Base-by-base conservation (phyloP, 2,888 invertebrate genomes). In the Acleris cristana region DNA sequence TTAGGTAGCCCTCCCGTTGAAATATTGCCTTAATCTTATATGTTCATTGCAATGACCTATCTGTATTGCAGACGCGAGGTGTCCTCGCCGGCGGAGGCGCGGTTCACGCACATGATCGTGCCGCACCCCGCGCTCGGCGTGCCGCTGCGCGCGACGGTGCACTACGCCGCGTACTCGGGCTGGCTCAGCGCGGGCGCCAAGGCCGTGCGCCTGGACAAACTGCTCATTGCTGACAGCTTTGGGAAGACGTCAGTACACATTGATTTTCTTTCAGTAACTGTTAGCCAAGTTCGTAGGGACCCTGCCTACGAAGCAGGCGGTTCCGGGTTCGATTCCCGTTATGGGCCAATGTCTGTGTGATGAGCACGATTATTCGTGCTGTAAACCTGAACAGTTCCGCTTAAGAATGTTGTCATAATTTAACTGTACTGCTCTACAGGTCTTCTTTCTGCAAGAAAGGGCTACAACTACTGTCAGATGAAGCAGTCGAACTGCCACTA, bases 131-230 rank as follows among this genome's bases (percentile, higher is more conserved):
- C 96, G 23, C 90, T 98, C 69, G 95, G 96, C 18, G 96, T 96
- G 73, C 95, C 96, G 18, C 93, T 95, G 61, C 94, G 95, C 34
- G 94, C 96, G 1, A 95, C 96, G 79, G 93, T 98, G 21, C 95
- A 96, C 74, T 98, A 98, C 87, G 96, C 96, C 8, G 97, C 97
- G 0, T 98, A 98, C 90, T 96, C 96, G 73, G 98, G 98, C 16
- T 98, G 98, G 98, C 94, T 98, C 65, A 96, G 96, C 40, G 97
- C 96, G 21, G 98, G 97, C 2, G 93, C 97, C 65, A 95, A 95
- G 48, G 94, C 95, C 65, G 96, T 98, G 95, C 95, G 94, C 75
- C 94, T 98, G 69, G 96, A 98, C 86, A 97, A 97, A 85, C 94
- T 98, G 23, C 95, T 96, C 62, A 93, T 98, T 19, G 95, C 96